Percentiles rank a stretch among this genome's conserved stretches.
Evolutionary conservation across 2,888 invertebrate species (phyloP).

Genomic region (Nipponacmea schrenckii): DNA sequence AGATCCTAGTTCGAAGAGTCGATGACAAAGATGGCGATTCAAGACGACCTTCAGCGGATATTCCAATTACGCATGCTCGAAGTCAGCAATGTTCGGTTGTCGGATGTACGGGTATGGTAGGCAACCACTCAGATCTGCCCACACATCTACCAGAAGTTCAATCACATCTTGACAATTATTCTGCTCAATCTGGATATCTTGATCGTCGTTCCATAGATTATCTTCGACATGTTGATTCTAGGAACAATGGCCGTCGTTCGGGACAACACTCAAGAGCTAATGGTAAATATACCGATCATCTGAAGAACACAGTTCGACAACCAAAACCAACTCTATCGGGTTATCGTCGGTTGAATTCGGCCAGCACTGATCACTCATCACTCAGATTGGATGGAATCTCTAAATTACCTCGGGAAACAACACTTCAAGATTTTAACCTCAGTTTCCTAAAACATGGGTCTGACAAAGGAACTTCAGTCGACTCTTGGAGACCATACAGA

Average conservation of each 20-base stretch:
- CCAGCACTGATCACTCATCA: neutral
- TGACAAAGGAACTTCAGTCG: neutral
- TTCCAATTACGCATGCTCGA: neutral
- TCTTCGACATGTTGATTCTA: too few species aligned
- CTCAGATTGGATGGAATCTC: neutral
- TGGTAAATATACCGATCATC: too few species aligned
- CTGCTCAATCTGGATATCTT: neutral
- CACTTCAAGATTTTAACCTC: too few species aligned
- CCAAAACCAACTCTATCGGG: neutral
- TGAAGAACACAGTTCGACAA: neutral
- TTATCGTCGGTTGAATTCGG: neutral
- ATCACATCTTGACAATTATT: neutral
- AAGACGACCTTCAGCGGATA: neutral
- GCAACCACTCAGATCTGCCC: neutral
- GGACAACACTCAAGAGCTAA: too few species aligned
- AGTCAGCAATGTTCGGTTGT: neutral
- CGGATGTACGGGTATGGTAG: neutral
- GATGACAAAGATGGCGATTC: neutral
- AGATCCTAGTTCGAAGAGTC: neutral
- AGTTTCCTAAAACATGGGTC: neutral
- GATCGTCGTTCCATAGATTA: neutral
- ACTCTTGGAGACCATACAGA: neutral
- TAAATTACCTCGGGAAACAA: too few species aligned
- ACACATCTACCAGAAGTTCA: neutral
- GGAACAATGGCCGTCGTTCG: too few species aligned